phyloP scores from a whole-genome alignment of 2,797 vertebrate species.

The Podarcis lilfordi region DNA sequence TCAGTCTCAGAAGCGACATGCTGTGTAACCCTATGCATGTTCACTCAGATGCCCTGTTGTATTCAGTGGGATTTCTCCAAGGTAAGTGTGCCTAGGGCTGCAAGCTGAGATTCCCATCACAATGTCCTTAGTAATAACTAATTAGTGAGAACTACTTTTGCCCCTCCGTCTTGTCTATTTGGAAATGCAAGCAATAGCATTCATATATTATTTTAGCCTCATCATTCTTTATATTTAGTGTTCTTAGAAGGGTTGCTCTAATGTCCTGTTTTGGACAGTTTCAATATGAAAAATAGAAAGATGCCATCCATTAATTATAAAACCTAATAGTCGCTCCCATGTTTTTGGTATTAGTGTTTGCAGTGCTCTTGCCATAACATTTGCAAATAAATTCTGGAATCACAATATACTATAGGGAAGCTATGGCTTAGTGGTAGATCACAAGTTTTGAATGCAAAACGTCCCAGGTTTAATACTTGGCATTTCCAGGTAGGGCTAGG shows the following conservation, averaged over 20 bases:
- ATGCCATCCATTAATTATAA: background rate
- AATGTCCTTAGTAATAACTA: background rate
- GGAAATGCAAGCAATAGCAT: too few species aligned
- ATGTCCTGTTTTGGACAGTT: background rate
- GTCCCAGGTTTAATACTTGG: background rate
- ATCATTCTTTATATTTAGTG: background rate
- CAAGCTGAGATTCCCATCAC: background rate
- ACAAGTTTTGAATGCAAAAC: background rate
- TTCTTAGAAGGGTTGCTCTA: background rate
- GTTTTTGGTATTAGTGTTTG: background rate
- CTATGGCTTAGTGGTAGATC: background rate
- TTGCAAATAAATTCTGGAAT: background rate
- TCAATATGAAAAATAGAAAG: background rate
- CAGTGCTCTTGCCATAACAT: background rate
- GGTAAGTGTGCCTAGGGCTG: background rate
- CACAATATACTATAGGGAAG: background rate
- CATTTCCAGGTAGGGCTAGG: background rate
- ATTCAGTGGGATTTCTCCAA: background rate
- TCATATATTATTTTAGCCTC: too few species aligned
- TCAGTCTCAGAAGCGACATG: background rate
- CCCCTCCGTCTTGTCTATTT: background rate
- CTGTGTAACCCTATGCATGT: background rate
- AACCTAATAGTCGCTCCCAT: background rate
- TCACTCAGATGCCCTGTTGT: background rate
- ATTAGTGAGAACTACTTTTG: background rate